phyloP scores from a whole-genome alignment of 1,140 invertebrate species.

The Battus philenor region DNA sequence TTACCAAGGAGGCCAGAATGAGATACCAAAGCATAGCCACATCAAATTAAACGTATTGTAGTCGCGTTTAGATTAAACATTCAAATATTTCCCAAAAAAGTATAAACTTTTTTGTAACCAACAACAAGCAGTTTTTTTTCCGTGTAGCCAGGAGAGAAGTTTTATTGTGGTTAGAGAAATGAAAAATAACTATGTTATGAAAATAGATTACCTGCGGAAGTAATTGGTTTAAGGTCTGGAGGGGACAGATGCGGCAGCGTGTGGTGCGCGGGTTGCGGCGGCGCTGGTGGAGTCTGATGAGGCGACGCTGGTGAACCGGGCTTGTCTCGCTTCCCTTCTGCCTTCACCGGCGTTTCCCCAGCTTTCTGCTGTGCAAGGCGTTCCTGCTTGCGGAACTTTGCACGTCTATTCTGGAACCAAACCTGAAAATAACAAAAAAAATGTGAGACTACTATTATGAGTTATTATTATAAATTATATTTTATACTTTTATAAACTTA shows the following conservation, averaged over 20 bases:
- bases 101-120: too few relatives aligned
- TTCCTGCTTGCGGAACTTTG: constrained; percentile 96
- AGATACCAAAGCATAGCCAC: too few relatives aligned
- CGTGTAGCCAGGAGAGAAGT: too few relatives aligned
- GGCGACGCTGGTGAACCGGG: constrained; percentile 49
- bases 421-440: constrained; percentile 87
- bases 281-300: constrained; percentile 52
- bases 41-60: too few relatives aligned
- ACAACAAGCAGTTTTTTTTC: too few relatives aligned
- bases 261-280: constrained; percentile 64
- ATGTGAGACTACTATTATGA: too few relatives aligned
- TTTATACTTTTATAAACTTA: too few relatives aligned
- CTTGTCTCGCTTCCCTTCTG: constrained; percentile 60
- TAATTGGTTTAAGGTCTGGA: constrained; percentile 71
- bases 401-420: constrained; percentile 95
- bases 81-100: too few relatives aligned
- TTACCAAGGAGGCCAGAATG: too few relatives aligned
- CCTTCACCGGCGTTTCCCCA: constrained; percentile 60
- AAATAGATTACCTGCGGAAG: constrained; percentile 54
- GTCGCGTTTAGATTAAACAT: too few relatives aligned
- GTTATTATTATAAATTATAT: too few relatives aligned
- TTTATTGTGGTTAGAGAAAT: too few relatives aligned
- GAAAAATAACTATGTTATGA: background rate
- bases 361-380: constrained; percentile 87
- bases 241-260: constrained; percentile 67